These are phyloP conservation scores for Cabera pusaria DNA, from an alignment of 2,888 invertebrate genomes.

Conservation along the genomic window DNA sequence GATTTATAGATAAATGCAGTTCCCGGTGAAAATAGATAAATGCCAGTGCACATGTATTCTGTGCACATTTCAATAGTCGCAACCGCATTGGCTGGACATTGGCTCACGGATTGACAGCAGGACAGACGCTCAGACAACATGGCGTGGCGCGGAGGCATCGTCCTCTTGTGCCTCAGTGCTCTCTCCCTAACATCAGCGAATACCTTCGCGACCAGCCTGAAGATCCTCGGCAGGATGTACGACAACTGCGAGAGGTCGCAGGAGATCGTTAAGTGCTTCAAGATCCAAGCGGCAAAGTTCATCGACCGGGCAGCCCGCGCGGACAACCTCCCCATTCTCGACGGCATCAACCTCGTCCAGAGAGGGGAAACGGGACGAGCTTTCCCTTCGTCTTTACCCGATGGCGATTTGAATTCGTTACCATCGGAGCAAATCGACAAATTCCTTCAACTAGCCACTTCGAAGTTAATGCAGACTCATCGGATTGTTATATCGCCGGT, in stretches of 20 bases:
- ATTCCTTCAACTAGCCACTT: slow-evolving; percentile 79
- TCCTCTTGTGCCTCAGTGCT: slow-evolving; percentile 63
- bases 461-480: slow-evolving; percentile 84
- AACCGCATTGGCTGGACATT: slow-evolving; percentile 68
- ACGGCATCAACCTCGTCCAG: slow-evolving; percentile 84
- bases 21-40: slow-evolving; percentile 84
- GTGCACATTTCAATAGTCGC: slow-evolving; percentile 79
- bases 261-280: slow-evolving; percentile 87
- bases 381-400: slow-evolving; percentile 76
- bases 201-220: slow-evolving; percentile 68
- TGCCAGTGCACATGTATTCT: slow-evolving; percentile 76
- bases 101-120: slow-evolving; percentile 46
- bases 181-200: slow-evolving; percentile 60
- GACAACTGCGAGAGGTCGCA: slow-evolving; percentile 85
- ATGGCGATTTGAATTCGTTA: slow-evolving; percentile 84
- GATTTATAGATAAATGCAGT: slow-evolving; percentile 83
- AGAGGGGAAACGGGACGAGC: slow-evolving; percentile 70
- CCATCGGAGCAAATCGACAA: slow-evolving; percentile 85
- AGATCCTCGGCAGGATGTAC: slow-evolving; percentile 80
- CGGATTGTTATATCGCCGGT: slow-evolving; percentile 79
- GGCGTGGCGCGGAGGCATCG: slow-evolving; percentile 67
- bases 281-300: slow-evolving; percentile 86
- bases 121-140: slow-evolving; percentile 62
- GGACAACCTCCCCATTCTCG: slow-evolving; percentile 84
- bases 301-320: slow-evolving; percentile 85